Evolutionary conservation across 2,888 invertebrate species (phyloP).

Genomic region (Eupelmus urozonus): DNA sequence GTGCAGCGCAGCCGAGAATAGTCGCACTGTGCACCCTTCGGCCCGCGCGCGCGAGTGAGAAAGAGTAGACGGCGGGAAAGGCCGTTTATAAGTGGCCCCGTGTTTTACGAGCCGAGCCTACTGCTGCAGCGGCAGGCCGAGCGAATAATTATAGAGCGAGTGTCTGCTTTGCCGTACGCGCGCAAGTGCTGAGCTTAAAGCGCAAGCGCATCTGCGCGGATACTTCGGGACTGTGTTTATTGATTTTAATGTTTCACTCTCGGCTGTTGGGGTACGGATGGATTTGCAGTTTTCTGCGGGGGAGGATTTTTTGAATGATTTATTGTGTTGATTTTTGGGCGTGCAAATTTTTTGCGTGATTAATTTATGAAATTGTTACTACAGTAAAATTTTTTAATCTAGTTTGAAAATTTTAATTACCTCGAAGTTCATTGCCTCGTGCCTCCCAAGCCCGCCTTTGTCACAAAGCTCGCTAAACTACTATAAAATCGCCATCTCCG

Average conservation of each 20-base stretch:
- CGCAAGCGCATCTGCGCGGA: neutral
- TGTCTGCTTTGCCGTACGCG: conserved; percentile 4
- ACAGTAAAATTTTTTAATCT: no score
- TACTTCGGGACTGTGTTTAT: conserved; percentile 17
- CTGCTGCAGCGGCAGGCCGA: conserved; percentile 34
- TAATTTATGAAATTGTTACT: no score
- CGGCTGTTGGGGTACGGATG: no score
- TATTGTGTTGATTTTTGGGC: neutral
- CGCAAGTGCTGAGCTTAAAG: neutral
- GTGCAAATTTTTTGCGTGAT: neutral
- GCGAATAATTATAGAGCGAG: conserved; percentile 61
- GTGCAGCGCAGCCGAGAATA: conserved; percentile 25
- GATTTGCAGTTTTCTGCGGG: neutral
- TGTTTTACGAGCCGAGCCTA: conserved; percentile 54
- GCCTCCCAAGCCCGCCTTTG: no score
- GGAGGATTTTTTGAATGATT: neutral
- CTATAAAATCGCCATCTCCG: neutral
- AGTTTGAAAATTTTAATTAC: no score
- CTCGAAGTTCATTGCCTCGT: no score
- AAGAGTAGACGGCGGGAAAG: conserved; percentile 5
- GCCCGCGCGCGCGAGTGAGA: neutral
- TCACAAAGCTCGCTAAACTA: no score
- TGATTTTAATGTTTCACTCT: conserved; percentile 51
- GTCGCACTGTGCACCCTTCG: conserved; percentile 31
- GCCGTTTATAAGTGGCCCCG: conserved; percentile 55